Conservation (phyloP, 2,797 vertebrate species). For the Gymnocypris eckloni region DNA sequence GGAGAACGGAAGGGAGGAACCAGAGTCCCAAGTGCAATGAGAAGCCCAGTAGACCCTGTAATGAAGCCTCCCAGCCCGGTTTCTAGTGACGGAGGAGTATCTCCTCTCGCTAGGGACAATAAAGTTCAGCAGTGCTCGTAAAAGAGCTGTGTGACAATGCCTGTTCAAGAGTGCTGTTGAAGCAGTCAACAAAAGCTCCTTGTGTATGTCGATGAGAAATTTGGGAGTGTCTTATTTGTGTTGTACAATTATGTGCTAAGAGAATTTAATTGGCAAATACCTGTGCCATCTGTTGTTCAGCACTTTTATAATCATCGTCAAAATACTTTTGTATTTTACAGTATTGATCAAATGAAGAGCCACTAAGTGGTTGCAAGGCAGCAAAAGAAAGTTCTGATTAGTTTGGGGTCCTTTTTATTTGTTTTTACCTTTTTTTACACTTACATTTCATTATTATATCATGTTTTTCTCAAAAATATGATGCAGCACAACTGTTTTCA, state of each 20-base stretch:
- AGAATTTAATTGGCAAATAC: slow-evolving; percentile 5
- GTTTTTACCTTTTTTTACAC: neutral
- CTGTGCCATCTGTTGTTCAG: slow-evolving; percentile 19
- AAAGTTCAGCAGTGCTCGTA: slow-evolving; percentile 84
- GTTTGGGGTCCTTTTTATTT: neutral
- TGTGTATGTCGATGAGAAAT: slow-evolving; percentile 32
- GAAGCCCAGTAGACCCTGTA: slow-evolving; percentile 77
- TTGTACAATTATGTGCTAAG: neutral
- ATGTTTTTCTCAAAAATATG: neutral
- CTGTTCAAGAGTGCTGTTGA: slow-evolving; percentile 5
- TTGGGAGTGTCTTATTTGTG: slow-evolving; percentile 16
- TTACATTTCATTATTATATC: neutral
- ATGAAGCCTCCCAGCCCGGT: slow-evolving; percentile 87
- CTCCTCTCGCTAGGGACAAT: slow-evolving; percentile 85
- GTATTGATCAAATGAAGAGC: neutral
- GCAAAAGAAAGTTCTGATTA: neutral
- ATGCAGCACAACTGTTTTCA: neutral
- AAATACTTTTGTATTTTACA: slow-evolving; percentile 23
- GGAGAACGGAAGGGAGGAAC: slow-evolving; percentile 51
- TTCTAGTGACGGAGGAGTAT: slow-evolving; percentile 82
- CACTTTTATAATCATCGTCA: neutral
- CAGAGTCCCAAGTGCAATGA: slow-evolving; percentile 63
- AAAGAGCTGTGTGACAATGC: slow-evolving; percentile 19
- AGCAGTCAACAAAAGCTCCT: slow-evolving; percentile 11
- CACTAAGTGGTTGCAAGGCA: slow-evolving; percentile 32